Conservation (phyloP, 1,140 invertebrate species). For the Papilio dardanus region DNA sequence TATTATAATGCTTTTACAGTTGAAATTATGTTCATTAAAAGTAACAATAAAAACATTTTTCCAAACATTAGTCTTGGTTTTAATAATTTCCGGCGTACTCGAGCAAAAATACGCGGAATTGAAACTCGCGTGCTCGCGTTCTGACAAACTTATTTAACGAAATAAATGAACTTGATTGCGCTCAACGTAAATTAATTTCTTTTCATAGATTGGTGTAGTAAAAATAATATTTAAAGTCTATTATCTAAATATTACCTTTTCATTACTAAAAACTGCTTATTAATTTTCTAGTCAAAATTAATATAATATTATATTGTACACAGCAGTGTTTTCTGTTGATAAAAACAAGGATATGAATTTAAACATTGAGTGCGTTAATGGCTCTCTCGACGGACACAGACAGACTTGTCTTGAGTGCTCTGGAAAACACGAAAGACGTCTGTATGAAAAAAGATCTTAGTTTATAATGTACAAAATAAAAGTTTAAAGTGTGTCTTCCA, state of each 20-base stretch:
- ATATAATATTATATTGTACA: neutral
- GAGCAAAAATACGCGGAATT: neutral
- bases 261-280: too few relatives aligned
- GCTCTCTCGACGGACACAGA: constrained; percentile 8
- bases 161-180: constrained; percentile 9
- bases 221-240: neutral
- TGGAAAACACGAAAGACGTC: neutral
- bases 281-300: too few relatives aligned
- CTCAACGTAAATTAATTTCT: neutral
- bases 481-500: neutral
- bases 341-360: constrained; percentile 19
- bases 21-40: neutral
- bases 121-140: neutral
- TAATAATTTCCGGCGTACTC: neutral
- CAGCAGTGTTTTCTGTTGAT: neutral
- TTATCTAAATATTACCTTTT: neutral
- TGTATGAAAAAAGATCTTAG: neutral
- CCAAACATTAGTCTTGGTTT: neutral
- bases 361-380: constrained; percentile 31
- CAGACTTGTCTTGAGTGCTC: constrained; percentile 11
- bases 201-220: neutral
- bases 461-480: neutral
- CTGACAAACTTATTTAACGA: neutral
- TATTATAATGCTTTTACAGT: neutral
- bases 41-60: neutral